Conservation (phyloP, 2,888 invertebrate species). For the Macrosoma leucophasiata region DNA sequence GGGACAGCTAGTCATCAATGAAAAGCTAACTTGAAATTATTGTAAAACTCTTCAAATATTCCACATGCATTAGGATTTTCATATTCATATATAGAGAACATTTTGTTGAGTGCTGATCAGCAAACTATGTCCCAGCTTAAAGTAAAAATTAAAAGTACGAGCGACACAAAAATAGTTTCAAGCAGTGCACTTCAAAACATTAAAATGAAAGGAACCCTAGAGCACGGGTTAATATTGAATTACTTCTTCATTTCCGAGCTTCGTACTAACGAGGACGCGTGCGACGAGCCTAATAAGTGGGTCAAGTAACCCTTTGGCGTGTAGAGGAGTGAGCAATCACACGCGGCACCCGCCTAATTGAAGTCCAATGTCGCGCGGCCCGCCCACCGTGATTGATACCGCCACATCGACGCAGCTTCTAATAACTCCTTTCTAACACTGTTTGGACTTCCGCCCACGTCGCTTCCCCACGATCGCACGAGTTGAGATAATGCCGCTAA, state of each 20-base stretch:
- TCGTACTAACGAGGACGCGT: slow-evolving; percentile 47
- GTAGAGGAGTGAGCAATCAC: slow-evolving; percentile 66
- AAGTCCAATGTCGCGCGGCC: slow-evolving; percentile 72
- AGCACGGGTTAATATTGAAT: slow-evolving; percentile 48
- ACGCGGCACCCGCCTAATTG: slow-evolving; percentile 71
- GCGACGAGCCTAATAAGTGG: slow-evolving; percentile 60
- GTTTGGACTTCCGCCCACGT: slow-evolving; percentile 55
- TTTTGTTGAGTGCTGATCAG: slow-evolving; percentile 7
- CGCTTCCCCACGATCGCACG: slow-evolving; percentile 44
- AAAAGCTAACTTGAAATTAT: too few relatives aligned
- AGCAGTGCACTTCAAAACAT: too few relatives aligned
- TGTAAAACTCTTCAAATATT: too few relatives aligned
- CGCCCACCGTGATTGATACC: slow-evolving; percentile 73
- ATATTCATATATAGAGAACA: too few relatives aligned
- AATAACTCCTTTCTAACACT: slow-evolving; percentile 65
- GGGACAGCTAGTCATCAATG: too few relatives aligned
- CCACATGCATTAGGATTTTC: too few relatives aligned
- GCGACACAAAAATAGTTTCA: too few relatives aligned
- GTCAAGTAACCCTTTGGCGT: slow-evolving; percentile 70
- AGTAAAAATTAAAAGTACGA: slow-evolving; percentile 8
- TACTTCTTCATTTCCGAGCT: slow-evolving; percentile 46
- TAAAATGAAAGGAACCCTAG: too few relatives aligned
- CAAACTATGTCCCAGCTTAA: slow-evolving; percentile 11
- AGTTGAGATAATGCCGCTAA: slow-evolving; percentile 9
- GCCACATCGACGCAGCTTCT: slow-evolving; percentile 55